Evolutionary conservation across 2,888 invertebrate genomes (phyloP).

Genomic region (Siphonodentalium dalli): DNA sequence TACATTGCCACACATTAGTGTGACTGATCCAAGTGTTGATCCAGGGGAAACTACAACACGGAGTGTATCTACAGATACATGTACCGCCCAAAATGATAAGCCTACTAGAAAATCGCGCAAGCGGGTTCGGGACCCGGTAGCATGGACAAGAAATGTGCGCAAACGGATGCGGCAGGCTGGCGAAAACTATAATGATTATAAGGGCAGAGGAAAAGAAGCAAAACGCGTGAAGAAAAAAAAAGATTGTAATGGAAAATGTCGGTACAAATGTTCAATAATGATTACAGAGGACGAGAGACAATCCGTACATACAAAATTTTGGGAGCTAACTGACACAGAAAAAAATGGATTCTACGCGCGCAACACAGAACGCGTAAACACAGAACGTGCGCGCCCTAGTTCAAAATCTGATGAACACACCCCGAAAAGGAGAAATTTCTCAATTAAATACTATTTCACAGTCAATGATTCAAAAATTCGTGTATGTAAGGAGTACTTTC

Average conservation of each 20-base stretch:
- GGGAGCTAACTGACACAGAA: constrained; percentile 18
- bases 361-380: constrained; percentile 14
- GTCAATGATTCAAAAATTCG: constrained; percentile 4
- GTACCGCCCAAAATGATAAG: no score
- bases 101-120: no score
- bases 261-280: constrained; percentile 10
- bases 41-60: no score
- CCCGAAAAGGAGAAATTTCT: constrained; percentile 5
- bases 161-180: constrained; percentile 12
- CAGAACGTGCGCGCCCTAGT: constrained; percentile 5
- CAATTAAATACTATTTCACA: constrained; percentile 10
- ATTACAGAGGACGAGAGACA: constrained; percentile 9
- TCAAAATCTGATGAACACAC: no score
- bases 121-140: constrained; percentile 6
- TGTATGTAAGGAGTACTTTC: constrained; percentile 25
- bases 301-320: constrained; percentile 14
- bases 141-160: constrained; percentile 14
- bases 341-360: constrained; percentile 19
- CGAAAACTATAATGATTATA: constrained; percentile 1
- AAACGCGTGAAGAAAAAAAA: constrained; percentile 7
- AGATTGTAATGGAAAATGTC: constrained; percentile 21
- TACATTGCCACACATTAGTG: no score
- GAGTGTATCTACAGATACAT: no score
- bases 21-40: no score
- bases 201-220: constrained; percentile 3